Evolutionary conservation across 2,888 invertebrate genomes (phyloP).

Genomic region (Exephanes ischioxanthus): DNA sequence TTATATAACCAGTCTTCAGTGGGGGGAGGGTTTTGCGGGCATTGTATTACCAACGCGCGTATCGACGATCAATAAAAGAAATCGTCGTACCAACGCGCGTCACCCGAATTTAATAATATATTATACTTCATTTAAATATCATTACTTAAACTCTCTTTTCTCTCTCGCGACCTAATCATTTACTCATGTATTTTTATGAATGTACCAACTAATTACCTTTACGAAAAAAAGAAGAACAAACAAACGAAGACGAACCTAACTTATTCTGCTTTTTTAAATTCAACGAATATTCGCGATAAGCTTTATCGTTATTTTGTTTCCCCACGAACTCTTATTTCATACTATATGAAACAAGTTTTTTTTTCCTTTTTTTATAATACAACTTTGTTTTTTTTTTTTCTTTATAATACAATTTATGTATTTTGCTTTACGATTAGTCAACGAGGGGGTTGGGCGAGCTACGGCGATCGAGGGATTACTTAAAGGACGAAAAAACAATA

Average conservation of each 20-base stretch:
- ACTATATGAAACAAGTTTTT: neutral
- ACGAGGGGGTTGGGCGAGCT: conserved; percentile 60
- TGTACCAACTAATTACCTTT: conserved; percentile 76
- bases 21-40: conserved; percentile 72
- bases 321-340: conserved; percentile 21
- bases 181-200: conserved; percentile 69
- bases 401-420: conserved; percentile 52
- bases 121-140: conserved; percentile 69
- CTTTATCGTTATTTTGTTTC: conserved; percentile 20
- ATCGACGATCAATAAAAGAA: conserved; percentile 60
- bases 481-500: conserved; percentile 3
- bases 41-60: conserved; percentile 26
- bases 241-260: conserved; percentile 60
- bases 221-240: conserved; percentile 59
- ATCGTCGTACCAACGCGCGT: conserved; percentile 33
- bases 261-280: conserved; percentile 52
- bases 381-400: conserved; percentile 40
- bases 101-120: conserved; percentile 75
- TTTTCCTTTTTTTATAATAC: conserved; percentile 28
- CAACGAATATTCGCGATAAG: conserved; percentile 37
- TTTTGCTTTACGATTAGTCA: conserved; percentile 68
- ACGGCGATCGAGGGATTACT: conserved; percentile 36
- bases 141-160: conserved; percentile 69
- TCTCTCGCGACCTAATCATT: conserved; percentile 71
- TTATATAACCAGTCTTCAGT: conserved; percentile 82